Evolutionary conservation across 2,888 invertebrate genomes (phyloP).

Genomic region (Tigriopus californicus): DNA sequence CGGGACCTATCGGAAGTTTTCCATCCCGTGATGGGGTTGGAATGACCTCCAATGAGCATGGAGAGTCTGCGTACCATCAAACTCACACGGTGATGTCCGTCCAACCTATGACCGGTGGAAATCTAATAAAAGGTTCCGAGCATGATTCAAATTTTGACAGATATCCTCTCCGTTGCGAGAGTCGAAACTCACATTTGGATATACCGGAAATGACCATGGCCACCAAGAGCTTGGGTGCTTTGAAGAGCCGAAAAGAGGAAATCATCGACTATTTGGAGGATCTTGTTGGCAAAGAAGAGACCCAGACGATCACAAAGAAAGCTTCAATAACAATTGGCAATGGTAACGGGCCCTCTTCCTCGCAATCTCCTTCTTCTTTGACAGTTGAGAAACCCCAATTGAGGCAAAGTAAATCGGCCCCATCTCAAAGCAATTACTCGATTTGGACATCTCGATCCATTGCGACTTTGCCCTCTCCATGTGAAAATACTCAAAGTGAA

Average conservation of each 20-base stretch:
- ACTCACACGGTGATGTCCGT: not conserved
- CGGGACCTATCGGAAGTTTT: not conserved
- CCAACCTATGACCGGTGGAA: not conserved
- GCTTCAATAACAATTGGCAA: not conserved
- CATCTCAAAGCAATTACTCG: conserved; percentile 21
- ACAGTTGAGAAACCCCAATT: conserved; percentile 15
- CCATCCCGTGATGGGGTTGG: not conserved
- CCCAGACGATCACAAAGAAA: conserved; percentile 5
- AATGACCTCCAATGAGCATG: not conserved
- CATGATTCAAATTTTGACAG: conserved; percentile 10
- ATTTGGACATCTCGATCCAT: conserved; percentile 23
- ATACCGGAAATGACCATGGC: conserved; percentile 16
- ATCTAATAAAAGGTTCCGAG: not conserved
- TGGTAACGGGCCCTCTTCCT: not conserved
- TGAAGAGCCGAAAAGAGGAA: conserved; percentile 41
- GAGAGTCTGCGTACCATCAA: not conserved
- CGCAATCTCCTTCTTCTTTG: conserved; percentile 22
- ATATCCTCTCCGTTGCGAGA: conserved; percentile 1
- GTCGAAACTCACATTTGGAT: not conserved
- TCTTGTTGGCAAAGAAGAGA: conserved; percentile 25
- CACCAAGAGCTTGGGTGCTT: conserved; percentile 31
- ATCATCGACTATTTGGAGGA: conserved; percentile 41
- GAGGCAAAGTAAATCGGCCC: conserved; percentile 15
- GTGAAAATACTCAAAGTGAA: too few relatives aligned
- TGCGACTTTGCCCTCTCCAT: not conserved